Base-by-base conservation (phyloP, 2,888 invertebrate genomes). In the Adelognathus sp. region DNA sequence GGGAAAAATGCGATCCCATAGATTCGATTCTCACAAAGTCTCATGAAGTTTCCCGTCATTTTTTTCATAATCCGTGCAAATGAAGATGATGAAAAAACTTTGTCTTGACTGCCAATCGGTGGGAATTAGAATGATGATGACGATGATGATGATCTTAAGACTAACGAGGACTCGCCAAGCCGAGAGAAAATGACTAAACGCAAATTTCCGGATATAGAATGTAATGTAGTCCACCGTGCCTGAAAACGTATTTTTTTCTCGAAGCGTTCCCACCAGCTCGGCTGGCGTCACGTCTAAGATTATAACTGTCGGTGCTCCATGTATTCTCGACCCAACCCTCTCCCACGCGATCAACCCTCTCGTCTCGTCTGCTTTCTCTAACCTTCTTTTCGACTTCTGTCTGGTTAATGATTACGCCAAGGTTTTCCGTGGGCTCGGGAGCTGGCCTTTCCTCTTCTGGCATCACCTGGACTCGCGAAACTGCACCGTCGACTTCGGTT, bases 201-300 rank as follows among this genome's bases (percentile, higher is more conserved):
- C 88, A 88, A 79, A 89, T 87, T 81, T 89, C 89, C 79, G 87
- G 86, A 82, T 89, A 89, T 31, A 89, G 63, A 29, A 86, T 84
- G 69, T 88, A 81, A 66, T 58, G 70, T 56, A 74, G 66, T 46
- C 66, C 67, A 56, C 67, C 56, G 67, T 67, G 54, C 27, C 67
- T 54, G 36, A 67, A 67, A 54, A 67, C 52, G 54, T 39, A 67
- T 16, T 36, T n/a, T n/a, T n/a, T 67, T 18, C 27, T 67, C 27
- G 27, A 24, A 41, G 50, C 71, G 50, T 70, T 82, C 66, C 84
- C 81, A 41, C 58, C 60, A 66, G 81, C 82, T 70, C 75, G 78
- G 67, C 79, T 86, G 80, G 44, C 83, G 84, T 74, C 52, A 66
- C 39, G 39, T 52, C 54, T 54, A 52, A 36, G 39, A 16, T 29